Evolutionary conservation across 2,888 invertebrate genomes (phyloP), one percentile per base, ranked within the genome.

Genomic region (Trichacis sp.): DNA sequence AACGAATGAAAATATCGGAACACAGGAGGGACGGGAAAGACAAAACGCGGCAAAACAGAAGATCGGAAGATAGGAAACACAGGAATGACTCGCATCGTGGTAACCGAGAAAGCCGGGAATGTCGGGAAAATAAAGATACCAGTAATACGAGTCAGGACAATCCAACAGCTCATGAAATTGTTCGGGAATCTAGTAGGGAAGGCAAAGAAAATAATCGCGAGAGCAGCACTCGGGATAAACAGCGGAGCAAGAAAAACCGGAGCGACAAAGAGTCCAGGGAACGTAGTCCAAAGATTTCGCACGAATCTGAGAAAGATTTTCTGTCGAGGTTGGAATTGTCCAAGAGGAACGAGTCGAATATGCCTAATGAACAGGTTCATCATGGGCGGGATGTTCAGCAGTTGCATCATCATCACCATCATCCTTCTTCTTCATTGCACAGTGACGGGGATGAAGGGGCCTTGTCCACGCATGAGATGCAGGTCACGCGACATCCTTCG

Each of bases 11-110:
- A 82, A 86, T 87, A 57, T 88, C 84, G 9, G 87, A 88, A 36
- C 85, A 86, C 64, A 85, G 92, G 62, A 86, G 92, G 57, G 92
- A 93, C 77, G 92, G 92, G 42, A 92, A 92, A 85, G 93, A 93
- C 74, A 86, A 85, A 62, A 73, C 79, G 43, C 70, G 80, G 42
- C 80, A 81, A 49, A 81, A 82, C 47, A 70, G 84, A n/a, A 75
- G 79, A 50, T 84, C 83, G 3, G 84, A 84, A 51, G 84, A 84
- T 40, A 74, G 84, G 0, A 84, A 84, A 50, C 83, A 84, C 49
- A 75, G 83, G 6, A 81, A 77, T 57, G 82, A 83, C 30, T 75
- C 79, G 2, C 82, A 84, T 64, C 82, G 86, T 51, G 75, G 86
- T 29, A 86, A 77, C 66, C 78, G 81, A 9, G 81, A 82, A 19